Base-by-base conservation (phyloP, 2,888 invertebrate species). In the Chironomus tentans region DNA sequence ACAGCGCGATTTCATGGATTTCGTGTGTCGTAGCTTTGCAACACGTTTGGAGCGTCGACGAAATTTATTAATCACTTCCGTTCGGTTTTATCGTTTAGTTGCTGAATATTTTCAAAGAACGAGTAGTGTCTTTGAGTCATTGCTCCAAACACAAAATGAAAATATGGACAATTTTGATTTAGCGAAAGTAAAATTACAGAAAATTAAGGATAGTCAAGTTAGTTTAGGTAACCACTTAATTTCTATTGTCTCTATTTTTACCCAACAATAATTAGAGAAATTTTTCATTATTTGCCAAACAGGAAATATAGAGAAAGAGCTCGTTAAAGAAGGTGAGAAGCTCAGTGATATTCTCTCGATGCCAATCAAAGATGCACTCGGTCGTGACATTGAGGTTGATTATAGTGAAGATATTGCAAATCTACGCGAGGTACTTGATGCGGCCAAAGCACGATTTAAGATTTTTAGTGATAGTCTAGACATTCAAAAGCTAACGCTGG, bases 1-100 rank as follows among this genome's bases (percentile, higher is more conserved):
- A 0, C 91, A 92, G 80, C 86, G 90, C 78, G 92, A 92, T 81
- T 92, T 92, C 81, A 92, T 93, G 91, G 91, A 93, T 83, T 92
- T 91, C 77, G 90, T 92, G 0, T 92, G 91, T 79, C 87, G 91
- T 77, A 91, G 90, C 80, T 93, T 92, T 81, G 92, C 92, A 0
- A 88, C 88, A 46, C 85, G 93, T 13, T 84, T 93, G 76, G 92
- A 93, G 80, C 86, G 91, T 61, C 84, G 93, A 61, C 85, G 92
- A 77, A 92, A 91, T 81, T 86, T 92, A 68, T 84, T 93, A 50
- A 90, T 91, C 78, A 91, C 91, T 13, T 92, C 92, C 12, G 85
- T 91, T 79, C 84, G 91, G 79, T 93, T 93, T 83, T 92, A 91
- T 82, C 87, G 92, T 38, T 85, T 92, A 68, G 89, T 92, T 65